These are phyloP conservation scores for Steinernema khuongi DNA, from an alignment of 1,140 invertebrate genomes.

Conservation along the genomic window DNA sequence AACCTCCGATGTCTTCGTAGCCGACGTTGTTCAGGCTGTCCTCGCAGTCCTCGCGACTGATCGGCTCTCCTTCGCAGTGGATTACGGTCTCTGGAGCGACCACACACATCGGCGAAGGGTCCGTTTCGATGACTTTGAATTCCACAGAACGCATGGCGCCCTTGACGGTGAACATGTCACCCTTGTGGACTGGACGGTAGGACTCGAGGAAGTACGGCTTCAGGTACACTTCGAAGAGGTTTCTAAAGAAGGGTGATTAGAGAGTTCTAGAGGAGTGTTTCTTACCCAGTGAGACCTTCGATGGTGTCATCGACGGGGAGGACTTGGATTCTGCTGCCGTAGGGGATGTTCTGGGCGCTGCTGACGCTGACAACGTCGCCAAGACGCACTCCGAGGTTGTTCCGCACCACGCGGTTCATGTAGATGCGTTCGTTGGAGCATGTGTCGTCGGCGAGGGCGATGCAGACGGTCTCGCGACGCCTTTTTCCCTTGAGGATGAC, in stretches of 20 bases:
- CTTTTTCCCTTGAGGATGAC: slow-evolving; percentile 85
- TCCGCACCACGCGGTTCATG: slow-evolving; percentile 95
- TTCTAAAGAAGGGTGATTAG: slow-evolving; percentile 65
- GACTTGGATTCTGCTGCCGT: slow-evolving; percentile 94
- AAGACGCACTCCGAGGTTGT: slow-evolving; percentile 88
- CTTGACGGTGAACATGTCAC: slow-evolving; percentile 92
- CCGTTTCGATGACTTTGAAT: slow-evolving; percentile 85
- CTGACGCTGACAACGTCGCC: slow-evolving; percentile 79
- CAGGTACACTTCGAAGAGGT: slow-evolving; percentile 94
- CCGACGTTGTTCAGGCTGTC: slow-evolving; percentile 94
- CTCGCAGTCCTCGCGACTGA: slow-evolving; percentile 98
- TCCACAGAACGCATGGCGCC: slow-evolving; percentile 97
- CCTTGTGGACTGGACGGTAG: slow-evolving; percentile 96
- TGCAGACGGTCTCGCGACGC: slow-evolving; percentile 93
- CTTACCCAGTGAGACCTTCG: slow-evolving; percentile 90
- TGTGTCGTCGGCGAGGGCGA: slow-evolving; percentile 90
- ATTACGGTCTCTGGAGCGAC: slow-evolving; percentile 99
- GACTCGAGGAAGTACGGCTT: slow-evolving; percentile 99
- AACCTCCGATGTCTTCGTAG: slow-evolving; percentile 98
- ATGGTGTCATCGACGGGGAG: slow-evolving; percentile 98
- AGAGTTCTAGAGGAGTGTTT: neutral
- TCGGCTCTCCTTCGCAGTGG: slow-evolving; percentile 96
- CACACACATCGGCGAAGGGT: slow-evolving; percentile 95
- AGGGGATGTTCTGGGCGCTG: slow-evolving; percentile 92
- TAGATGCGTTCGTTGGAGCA: slow-evolving; percentile 94